These are phyloP conservation scores for Berghia stephanieae DNA, from an alignment of 1,140 invertebrate genomes.

Conservation along the genomic window DNA sequence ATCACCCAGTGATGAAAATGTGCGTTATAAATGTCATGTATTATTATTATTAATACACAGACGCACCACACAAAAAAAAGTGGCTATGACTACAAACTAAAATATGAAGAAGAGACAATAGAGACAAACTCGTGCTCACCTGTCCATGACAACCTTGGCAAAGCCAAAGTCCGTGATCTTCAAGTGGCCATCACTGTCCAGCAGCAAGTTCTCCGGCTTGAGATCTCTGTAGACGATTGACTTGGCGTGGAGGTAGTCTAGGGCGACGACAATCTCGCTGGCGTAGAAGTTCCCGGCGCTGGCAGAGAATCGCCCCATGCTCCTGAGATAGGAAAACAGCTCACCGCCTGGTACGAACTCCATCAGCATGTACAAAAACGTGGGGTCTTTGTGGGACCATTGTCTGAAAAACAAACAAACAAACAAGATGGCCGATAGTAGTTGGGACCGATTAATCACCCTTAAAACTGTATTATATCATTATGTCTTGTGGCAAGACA, in stretches of 20 bases:
- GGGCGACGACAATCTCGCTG: constrained; percentile 89
- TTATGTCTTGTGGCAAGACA: too few relatives aligned
- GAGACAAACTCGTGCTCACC: constrained; percentile 61
- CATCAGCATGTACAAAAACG: constrained; percentile 89
- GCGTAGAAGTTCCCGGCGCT: constrained; percentile 92
- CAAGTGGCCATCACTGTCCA: constrained; percentile 91
- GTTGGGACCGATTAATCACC: too few relatives aligned
- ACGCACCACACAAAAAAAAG: too few relatives aligned
- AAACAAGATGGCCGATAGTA: too few relatives aligned
- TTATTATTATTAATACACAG: too few relatives aligned
- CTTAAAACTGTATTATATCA: too few relatives aligned
- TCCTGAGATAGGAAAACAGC: constrained; percentile 92
- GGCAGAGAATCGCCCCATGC: constrained; percentile 88
- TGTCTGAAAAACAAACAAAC: constrained; percentile 76
- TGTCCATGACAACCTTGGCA: constrained; percentile 90
- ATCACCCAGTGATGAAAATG: too few relatives aligned
- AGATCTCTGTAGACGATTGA: constrained; percentile 70
- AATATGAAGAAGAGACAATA: neutral
- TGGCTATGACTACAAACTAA: too few relatives aligned
- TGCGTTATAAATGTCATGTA: too few relatives aligned
- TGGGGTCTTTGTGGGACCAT: constrained; percentile 88
- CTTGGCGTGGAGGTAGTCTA: constrained; percentile 87
- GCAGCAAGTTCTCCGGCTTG: constrained; percentile 92
- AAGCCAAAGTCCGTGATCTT: constrained; percentile 99
- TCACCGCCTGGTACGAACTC: constrained; percentile 92